These are phyloP conservation scores for Thripadectes ignobilis DNA, from an alignment of 2,797 vertebrate species.

Conservation along the genomic window DNA sequence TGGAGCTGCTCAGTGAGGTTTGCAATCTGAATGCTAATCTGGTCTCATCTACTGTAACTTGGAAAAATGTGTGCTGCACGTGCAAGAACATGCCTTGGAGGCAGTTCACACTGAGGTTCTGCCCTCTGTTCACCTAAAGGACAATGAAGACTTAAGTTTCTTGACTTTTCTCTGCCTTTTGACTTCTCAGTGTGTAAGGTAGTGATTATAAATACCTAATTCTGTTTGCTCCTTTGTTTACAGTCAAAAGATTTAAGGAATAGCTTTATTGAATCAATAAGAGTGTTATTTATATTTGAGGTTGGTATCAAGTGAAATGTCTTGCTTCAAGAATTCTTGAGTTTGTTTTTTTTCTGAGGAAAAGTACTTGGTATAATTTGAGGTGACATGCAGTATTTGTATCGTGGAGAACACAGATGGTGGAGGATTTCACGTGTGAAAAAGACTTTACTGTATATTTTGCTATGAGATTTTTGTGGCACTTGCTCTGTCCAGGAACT, in stretches of 20 bases:
- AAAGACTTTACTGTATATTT: not conserved
- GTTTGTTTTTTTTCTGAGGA: not conserved
- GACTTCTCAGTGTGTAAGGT: not conserved
- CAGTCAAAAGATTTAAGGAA: not conserved
- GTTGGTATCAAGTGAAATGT: not conserved
- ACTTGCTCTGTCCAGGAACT: not conserved
- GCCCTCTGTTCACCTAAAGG: not conserved
- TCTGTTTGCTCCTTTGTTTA: not conserved
- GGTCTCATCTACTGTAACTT: accelerated
- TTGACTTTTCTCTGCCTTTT: not conserved
- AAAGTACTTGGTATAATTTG: not conserved
- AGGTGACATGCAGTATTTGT: accelerated
- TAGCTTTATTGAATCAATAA: not conserved
- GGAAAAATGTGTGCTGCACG: accelerated
- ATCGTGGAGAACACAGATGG: accelerated
- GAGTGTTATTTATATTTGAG: not conserved
- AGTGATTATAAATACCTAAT: not conserved
- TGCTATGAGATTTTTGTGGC: not conserved
- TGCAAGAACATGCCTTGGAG: not conserved
- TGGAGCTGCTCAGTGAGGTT: not conserved
- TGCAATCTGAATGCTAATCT: not conserved
- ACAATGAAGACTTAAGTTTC: not conserved
- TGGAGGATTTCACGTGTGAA: accelerated
- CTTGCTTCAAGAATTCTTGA: not conserved
- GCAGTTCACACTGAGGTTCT: not conserved